These are phyloP conservation scores for Hippoglossus stenolepis DNA, from an alignment of 2,113 vertebrate genomes.

Conservation along the genomic window DNA sequence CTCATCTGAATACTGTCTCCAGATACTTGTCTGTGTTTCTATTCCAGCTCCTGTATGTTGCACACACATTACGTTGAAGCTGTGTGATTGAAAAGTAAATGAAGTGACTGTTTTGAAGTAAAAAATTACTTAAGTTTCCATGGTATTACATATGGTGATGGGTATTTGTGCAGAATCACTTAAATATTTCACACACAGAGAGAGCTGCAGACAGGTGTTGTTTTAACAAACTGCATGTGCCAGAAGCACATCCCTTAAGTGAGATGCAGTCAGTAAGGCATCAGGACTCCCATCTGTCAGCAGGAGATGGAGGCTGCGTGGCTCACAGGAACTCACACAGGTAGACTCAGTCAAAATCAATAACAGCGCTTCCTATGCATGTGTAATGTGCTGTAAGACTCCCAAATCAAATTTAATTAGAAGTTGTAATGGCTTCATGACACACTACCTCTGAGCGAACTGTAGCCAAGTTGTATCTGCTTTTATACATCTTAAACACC, in stretches of 20 bases:
- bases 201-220: conserved; percentile 58
- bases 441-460: conserved; percentile 16
- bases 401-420: conserved; percentile 50
- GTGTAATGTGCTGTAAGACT: conserved; percentile 49
- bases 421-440: conserved; percentile 33
- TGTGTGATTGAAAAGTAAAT: conserved; percentile 18
- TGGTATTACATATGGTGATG: conserved; percentile 8
- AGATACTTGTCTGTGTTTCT: too few relatives aligned
- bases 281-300: conserved; percentile 67
- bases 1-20: neutral
- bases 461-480: neutral
- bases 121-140: conserved; percentile 16
- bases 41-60: too few relatives aligned
- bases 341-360: conserved; percentile 52
- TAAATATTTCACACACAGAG: conserved; percentile 44
- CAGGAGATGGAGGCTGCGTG: conserved; percentile 37
- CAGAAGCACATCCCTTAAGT: conserved; percentile 58
- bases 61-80: neutral
- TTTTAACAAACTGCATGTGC: conserved; percentile 59
- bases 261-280: conserved; percentile 63
- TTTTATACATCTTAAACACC: neutral
- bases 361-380: conserved; percentile 39
- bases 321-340: conserved; percentile 52
- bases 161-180: conserved; percentile 30
- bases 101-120: neutral